Percentiles rank a stretch among this genome's conserved stretches.
Conservation (phyloP, 2,888 invertebrate species). For the Heterodera filipjevi region DNA sequence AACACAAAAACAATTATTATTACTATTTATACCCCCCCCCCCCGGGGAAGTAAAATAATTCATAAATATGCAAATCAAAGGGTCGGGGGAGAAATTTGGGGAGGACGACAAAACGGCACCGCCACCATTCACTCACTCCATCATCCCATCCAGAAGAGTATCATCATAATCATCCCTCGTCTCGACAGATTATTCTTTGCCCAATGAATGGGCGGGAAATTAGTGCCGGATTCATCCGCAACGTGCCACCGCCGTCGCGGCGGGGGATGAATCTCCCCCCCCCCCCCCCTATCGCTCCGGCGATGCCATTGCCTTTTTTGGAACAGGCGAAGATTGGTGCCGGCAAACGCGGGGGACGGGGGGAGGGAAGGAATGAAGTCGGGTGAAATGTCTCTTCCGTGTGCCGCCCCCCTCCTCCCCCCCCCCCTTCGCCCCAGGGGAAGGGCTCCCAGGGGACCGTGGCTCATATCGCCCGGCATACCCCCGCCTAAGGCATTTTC, state of each 20-base stretch:
- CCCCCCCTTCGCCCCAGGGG: not conserved
- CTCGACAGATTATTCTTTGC: not conserved
- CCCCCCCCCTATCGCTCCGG: not conserved
- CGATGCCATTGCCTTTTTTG: not conserved
- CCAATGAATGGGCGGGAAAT: not conserved
- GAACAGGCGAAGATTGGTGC: not conserved
- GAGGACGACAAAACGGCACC: too few relatives aligned
- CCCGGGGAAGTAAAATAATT: not conserved
- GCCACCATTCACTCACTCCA: too few relatives aligned
- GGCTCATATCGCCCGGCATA: not conserved
- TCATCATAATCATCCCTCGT: not conserved
- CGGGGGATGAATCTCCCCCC: not conserved
- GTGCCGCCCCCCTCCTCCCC: not conserved
- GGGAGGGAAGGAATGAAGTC: not conserved
- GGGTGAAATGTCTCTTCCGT: not conserved
- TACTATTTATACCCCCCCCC: too few relatives aligned
- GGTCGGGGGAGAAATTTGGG: too few relatives aligned
- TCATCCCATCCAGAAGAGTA: not conserved
- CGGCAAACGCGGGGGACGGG: too few relatives aligned
- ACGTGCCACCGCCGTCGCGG: not conserved
- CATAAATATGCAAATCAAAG: not conserved
- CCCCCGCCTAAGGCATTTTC: not conserved
- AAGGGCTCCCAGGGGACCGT: not conserved
- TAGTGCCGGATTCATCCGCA: constrained; percentile 9
- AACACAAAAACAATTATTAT: not conserved